A percentile compares a stretch with the other conserved stretches of the same genome.
Evolutionary conservation across 2,113 vertebrate species (phyloP).

Genomic region (human (Homo sapiens)): DNA sequence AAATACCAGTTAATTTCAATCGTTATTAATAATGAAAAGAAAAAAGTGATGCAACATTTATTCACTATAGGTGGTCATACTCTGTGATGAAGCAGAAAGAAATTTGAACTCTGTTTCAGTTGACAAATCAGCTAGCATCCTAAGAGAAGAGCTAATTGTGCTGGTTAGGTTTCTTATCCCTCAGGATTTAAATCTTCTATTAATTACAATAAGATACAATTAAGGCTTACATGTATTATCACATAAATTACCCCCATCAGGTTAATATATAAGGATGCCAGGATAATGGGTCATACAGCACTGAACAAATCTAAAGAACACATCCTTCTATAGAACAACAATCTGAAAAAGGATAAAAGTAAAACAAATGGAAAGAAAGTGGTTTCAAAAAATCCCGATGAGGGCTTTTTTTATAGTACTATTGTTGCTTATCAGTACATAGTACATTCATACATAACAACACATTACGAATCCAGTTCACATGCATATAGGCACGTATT

Average conservation of each 20-base stretch:
- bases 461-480: too few relatives aligned
- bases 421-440: too few relatives aligned
- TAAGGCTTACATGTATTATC: not conserved
- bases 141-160: not conserved
- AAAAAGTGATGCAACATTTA: not conserved
- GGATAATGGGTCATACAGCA: not conserved
- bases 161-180: not conserved
- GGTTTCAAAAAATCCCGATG: not conserved
- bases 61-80: not conserved
- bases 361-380: not conserved
- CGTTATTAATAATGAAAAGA: not conserved
- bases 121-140: not conserved
- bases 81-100: not conserved
- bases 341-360: not conserved
- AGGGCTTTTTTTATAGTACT: not conserved
- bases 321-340: not conserved
- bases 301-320: not conserved
- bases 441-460: too few relatives aligned
- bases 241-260: not conserved
- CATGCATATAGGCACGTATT: too few relatives aligned
- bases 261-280: not conserved
- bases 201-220: not conserved
- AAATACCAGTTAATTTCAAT: not conserved
- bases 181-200: not conserved
- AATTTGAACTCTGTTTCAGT: not conserved